These are phyloP conservation scores for Saccopteryx bilineata DNA, from an alignment of 2,113 vertebrate genomes.

Conservation along the genomic window DNA sequence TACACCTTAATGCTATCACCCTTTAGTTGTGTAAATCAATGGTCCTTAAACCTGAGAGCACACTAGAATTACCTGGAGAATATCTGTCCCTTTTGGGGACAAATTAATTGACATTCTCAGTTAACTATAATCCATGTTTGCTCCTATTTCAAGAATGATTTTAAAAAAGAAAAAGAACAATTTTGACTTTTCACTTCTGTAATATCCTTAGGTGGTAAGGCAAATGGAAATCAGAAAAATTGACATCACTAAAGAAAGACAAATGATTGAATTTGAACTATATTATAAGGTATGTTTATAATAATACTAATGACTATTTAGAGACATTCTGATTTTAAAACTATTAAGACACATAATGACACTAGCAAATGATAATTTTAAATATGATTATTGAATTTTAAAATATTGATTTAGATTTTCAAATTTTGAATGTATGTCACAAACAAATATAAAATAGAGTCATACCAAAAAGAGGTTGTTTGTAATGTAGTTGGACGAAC, in stretches of 20 bases:
- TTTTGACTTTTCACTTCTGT: background rate
- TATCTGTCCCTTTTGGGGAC: background rate
- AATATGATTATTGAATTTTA: background rate
- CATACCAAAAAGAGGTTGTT: background rate
- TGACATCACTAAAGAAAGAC: background rate
- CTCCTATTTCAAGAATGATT: background rate
- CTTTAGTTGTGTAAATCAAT: background rate
- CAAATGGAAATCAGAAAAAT: conserved; percentile 11
- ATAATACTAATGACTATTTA: background rate
- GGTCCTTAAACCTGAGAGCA: background rate
- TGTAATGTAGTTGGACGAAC: background rate
- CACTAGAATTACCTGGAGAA: background rate
- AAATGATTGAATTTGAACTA: background rate
- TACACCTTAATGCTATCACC: background rate
- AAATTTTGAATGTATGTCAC: background rate
- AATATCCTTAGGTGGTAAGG: background rate
- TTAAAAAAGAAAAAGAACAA: background rate
- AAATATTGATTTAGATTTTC: conserved; percentile 25
- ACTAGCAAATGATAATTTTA: conserved; percentile 5
- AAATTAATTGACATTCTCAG: background rate
- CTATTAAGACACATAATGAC: background rate
- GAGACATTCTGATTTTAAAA: conserved; percentile 16
- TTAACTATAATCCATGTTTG: background rate
- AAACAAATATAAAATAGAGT: conserved; percentile 4
- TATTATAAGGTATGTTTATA: background rate